Percentiles rank a stretch among this genome's conserved stretches.
phyloP scores from a whole-genome alignment of 2,888 invertebrate species.

The Galerucella pusilla region DNA sequence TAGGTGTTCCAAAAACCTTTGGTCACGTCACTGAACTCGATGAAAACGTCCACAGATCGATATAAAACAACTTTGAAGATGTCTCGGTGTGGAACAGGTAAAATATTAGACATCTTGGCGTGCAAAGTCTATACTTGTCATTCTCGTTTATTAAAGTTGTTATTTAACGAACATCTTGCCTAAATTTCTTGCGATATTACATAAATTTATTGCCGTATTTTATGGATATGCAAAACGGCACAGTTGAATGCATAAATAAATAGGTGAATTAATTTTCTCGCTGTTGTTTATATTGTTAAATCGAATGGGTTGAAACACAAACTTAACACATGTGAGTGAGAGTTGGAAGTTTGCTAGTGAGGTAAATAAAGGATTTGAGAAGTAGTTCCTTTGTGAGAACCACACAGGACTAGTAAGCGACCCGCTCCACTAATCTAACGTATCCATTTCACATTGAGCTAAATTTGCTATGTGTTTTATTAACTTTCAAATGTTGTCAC shows the following conservation, averaged over 20 bases:
- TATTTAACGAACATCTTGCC: conserved; percentile 56
- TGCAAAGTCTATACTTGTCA: conserved; percentile 58
- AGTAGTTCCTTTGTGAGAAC: too few species aligned
- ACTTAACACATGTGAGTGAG: not conserved
- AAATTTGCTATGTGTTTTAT: too few species aligned
- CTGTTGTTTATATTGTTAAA: conserved; percentile 24
- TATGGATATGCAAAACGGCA: conserved; percentile 46
- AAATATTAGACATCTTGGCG: conserved; percentile 53
- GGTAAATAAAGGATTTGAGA: too few species aligned
- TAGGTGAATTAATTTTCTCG: conserved; percentile 37
- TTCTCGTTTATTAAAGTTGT: conserved; percentile 54
- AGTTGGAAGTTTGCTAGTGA: too few species aligned
- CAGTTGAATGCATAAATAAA: conserved; percentile 41
- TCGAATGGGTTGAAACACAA: conserved; percentile 3
- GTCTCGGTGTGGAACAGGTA: conserved; percentile 48
- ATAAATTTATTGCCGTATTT: conserved; percentile 45
- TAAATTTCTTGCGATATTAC: conserved; percentile 51
- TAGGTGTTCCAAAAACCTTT: not conserved
- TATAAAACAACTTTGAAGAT: conserved; percentile 40
- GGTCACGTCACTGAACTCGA: not conserved
- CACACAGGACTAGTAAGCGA: too few species aligned
- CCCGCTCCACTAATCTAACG: too few species aligned
- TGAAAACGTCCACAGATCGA: conserved; percentile 3
- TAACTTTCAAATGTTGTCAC: too few species aligned
- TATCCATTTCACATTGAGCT: too few species aligned